Conservation (phyloP, 2,113 vertebrate genomes). For the Orcinus orca region DNA sequence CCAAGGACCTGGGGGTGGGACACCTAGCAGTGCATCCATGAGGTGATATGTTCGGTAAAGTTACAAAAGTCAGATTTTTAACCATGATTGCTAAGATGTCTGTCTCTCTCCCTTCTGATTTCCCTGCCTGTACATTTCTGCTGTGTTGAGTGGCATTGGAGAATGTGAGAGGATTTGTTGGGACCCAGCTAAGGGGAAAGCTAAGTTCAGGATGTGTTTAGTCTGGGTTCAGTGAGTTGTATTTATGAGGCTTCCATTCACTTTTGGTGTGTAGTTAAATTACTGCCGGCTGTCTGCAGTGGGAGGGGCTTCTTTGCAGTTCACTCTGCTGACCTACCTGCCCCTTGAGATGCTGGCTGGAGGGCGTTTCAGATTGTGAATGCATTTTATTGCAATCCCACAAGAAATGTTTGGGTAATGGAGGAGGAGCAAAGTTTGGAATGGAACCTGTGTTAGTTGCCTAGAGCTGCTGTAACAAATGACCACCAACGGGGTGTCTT, state of each 20-base stretch:
- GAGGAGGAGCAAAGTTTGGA: not conserved
- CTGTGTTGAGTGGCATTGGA: not conserved
- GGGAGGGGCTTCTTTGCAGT: not conserved
- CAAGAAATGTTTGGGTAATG: not conserved
- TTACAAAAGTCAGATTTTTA: not conserved
- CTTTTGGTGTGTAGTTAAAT: not conserved
- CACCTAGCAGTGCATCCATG: not conserved
- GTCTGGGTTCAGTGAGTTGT: not conserved
- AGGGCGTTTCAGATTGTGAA: not conserved
- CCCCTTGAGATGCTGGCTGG: not conserved
- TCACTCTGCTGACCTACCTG: not conserved
- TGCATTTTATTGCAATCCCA: not conserved
- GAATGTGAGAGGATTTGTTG: not conserved
- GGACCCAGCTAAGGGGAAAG: not conserved
- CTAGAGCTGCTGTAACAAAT: not conserved
- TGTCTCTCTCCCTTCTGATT: not conserved
- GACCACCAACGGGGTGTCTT: not conserved
- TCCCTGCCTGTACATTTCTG: not conserved
- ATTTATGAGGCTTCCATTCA: not conserved
- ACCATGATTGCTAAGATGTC: not conserved
- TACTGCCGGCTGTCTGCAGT: not conserved
- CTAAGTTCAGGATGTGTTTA: not conserved
- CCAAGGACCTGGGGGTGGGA: not conserved
- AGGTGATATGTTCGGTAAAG: not conserved
- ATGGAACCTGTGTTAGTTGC: not conserved